Percentiles rank a stretch among this genome's conserved stretches.
Evolutionary conservation across 2,888 invertebrate genomes (phyloP).

Genomic region (Fragum whitleyi): DNA sequence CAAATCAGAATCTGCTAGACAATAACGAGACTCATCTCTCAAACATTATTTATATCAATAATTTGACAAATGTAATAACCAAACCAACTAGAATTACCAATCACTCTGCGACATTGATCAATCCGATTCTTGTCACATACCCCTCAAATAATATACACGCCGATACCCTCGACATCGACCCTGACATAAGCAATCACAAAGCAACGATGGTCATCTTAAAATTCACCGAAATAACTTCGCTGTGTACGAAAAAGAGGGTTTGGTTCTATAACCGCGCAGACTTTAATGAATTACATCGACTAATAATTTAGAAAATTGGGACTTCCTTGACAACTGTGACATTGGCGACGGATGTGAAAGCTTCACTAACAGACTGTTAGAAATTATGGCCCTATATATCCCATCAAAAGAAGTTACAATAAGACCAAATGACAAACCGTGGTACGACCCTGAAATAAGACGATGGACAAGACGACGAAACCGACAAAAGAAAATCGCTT

Average conservation of each 20-base stretch:
- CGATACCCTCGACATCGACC: not conserved
- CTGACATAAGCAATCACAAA: constrained; percentile 20
- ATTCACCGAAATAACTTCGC: not conserved
- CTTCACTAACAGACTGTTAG: not conserved
- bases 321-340: not conserved
- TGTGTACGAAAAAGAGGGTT: not conserved
- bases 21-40: not conserved
- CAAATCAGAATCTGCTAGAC: not conserved
- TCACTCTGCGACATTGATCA: constrained; percentile 2
- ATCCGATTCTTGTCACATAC: constrained; percentile 13
- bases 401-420: constrained; percentile 24
- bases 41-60: not conserved
- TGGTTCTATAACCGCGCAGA: constrained; percentile 22
- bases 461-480: constrained; percentile 12
- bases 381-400: constrained; percentile 15
- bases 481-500: constrained; percentile 17
- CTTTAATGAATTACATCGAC: not conserved
- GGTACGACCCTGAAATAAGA: constrained; percentile 33
- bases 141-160: not conserved
- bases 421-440: constrained; percentile 30
- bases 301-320: constrained; percentile 12
- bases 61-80: constrained; percentile 5
- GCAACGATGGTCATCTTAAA: constrained; percentile 2
- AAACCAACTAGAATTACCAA: not conserved
- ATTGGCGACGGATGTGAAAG: not conserved